These are phyloP conservation scores for Phalacrocorax aristotelis DNA, from an alignment of 2,113 vertebrate species.

Conservation along the genomic window DNA sequence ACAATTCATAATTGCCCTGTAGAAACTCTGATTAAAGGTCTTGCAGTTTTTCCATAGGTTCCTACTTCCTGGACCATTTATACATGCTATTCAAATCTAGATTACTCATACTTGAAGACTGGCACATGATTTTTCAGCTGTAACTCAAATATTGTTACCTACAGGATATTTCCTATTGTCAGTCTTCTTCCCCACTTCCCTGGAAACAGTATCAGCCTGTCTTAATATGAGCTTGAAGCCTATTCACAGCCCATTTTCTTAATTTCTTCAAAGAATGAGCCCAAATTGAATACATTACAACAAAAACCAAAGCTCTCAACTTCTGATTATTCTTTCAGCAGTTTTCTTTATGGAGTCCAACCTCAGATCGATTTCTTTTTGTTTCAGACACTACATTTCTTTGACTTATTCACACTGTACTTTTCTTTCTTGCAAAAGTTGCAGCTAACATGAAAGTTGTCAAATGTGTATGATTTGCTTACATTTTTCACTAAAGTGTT, in stretches of 20 bases:
- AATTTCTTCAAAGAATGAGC: neutral
- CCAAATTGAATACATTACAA: neutral
- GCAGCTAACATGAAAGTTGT: neutral
- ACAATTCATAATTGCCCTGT: neutral
- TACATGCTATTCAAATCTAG: neutral
- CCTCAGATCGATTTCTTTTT: neutral
- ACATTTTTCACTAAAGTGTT: neutral
- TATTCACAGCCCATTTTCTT: neutral
- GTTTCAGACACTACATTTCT: neutral
- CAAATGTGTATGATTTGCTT: neutral
- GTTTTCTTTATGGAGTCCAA: neutral
- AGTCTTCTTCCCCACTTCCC: neutral
- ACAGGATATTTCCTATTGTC: neutral
- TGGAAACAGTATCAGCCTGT: neutral
- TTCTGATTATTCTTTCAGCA: neutral
- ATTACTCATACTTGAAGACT: neutral
- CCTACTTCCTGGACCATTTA: neutral
- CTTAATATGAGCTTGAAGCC: neutral
- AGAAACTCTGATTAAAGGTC: neutral
- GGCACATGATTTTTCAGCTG: neutral
- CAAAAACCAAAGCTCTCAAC: neutral
- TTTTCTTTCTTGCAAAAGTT: neutral
- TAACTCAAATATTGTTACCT: neutral
- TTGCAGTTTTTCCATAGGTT: neutral
- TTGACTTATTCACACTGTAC: neutral